Evolutionary conservation across 2,113 vertebrate genomes (phyloP), one percentile per base, ranked within the genome.

Genomic region (Poeciliopsis turrubarensis): DNA sequence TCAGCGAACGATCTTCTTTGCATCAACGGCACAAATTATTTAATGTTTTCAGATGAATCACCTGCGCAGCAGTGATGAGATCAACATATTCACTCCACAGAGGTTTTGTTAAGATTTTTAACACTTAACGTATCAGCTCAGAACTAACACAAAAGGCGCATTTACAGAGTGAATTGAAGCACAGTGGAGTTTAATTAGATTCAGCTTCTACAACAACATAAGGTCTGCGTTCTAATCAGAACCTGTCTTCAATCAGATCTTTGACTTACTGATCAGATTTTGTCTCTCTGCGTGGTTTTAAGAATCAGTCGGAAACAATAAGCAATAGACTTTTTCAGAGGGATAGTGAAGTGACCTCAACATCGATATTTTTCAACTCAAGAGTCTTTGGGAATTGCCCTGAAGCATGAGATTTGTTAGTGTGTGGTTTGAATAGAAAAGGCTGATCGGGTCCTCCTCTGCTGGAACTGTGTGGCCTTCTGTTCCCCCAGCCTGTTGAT

Each of bases 21-120:
- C 86, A 87, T 89, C 80, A 80, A 86, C 84, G 86, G 81, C 74
- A 47, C 31, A 70, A 88, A 86, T 88, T 70, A 92, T 91, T 89
- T 81, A 78, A 82, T 85, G 81, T 85, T 88, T 90, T 92, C 87
- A 89, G 89, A 88, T 83, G 83, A 92, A 92, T 92, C 90, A 93
- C 87, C 87, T 89, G 89, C 81, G 91, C 88, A 22, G 80, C 76
- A 77, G 81, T 80, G 86, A 89, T 89, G 80, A 77, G 88, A 90
- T 91, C 91, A 68, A 78, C 78, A 81, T 75, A 84, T 90, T 89
- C 44, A 89, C 72, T 80, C 84, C 70, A 75, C 65, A 70, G 75
- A 74, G 67, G 81, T 77, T 89, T 90, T 83, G 75, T 86, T 84
- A 72, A 84, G 88, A 89, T 27, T 30, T 65, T 84, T 68, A 86